Evolutionary conservation across 2,797 vertebrate species (phyloP).

Genomic region (Cynopterus sphinx): DNA sequence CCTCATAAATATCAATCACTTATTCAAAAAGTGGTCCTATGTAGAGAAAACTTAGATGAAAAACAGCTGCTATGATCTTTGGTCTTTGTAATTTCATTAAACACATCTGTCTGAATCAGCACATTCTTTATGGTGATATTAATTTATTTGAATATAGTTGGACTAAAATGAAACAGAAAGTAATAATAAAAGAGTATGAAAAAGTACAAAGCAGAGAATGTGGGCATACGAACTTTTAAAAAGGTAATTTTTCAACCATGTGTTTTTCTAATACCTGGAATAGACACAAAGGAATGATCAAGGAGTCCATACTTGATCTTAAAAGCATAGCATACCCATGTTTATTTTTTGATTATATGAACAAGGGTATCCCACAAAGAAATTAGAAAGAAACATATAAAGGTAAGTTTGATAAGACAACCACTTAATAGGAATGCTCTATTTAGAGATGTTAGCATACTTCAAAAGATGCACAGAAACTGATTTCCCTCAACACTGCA

Average conservation of each 20-base stretch:
- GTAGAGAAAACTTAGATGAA: background rate
- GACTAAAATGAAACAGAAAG: slow-evolving; percentile 29
- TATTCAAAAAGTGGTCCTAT: background rate
- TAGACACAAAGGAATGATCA: slow-evolving; percentile 52
- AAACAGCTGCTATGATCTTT: background rate
- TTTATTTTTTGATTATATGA: slow-evolving; percentile 60
- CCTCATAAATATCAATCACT: slow-evolving; percentile 18
- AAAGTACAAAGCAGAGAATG: slow-evolving; percentile 33
- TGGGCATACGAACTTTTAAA: slow-evolving; percentile 28
- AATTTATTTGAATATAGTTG: slow-evolving; percentile 35
- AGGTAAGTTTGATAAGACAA: slow-evolving; percentile 62
- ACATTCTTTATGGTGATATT: background rate
- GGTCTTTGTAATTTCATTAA: slow-evolving; percentile 18
- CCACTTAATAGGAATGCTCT: slow-evolving; percentile 73
- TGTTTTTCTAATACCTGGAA: slow-evolving; percentile 49
- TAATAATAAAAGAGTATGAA: background rate
- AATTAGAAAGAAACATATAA: slow-evolving; percentile 71
- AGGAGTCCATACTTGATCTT: slow-evolving; percentile 39
- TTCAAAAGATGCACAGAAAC: slow-evolving; percentile 64
- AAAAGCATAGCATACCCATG: slow-evolving; percentile 46
- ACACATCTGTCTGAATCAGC: slow-evolving; percentile 5
- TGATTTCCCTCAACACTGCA: slow-evolving; percentile 75
- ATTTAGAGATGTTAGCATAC: slow-evolving; percentile 64
- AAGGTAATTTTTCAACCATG: slow-evolving; percentile 52
- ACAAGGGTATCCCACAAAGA: slow-evolving; percentile 58